Evolutionary conservation across 1,140 invertebrate genomes (phyloP).

Genomic region (Orussus abietinus): DNA sequence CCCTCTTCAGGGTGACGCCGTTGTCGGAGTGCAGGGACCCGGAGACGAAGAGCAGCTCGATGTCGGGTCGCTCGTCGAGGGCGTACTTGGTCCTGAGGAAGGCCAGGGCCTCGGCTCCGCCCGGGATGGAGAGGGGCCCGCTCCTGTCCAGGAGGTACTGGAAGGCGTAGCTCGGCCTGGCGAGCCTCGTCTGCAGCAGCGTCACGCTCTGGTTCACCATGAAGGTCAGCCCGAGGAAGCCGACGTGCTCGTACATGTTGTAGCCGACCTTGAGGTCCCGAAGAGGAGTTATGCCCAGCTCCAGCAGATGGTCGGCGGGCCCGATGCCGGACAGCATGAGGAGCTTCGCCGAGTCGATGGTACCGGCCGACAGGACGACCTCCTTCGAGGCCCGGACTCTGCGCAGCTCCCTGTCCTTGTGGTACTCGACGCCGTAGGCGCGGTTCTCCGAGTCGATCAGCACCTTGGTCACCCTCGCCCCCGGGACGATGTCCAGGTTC

Average conservation of each 20-base stretch:
- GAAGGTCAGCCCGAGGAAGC: conserved; percentile 62
- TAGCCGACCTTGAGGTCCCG: conserved; percentile 67
- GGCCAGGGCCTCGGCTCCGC: conserved; percentile 54
- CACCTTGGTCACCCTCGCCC: conserved; percentile 61
- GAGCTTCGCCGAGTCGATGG: conserved; percentile 66
- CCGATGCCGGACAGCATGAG: conserved; percentile 75
- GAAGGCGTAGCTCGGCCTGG: conserved; percentile 25
- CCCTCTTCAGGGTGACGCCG: conserved; percentile 56
- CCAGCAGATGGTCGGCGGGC: conserved; percentile 63
- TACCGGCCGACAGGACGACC: conserved; percentile 65
- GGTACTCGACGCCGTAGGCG: conserved; percentile 60
- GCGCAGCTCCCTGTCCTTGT: conserved; percentile 49
- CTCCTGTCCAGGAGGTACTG: conserved; percentile 45
- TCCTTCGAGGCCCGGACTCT: conserved; percentile 59
- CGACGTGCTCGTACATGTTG: conserved; percentile 71
- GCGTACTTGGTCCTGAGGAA: conserved; percentile 55
- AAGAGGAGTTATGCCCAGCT: conserved; percentile 63
- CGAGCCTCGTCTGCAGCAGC: conserved; percentile 24
- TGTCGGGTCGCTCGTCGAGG: conserved; percentile 51
- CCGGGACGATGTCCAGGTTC: conserved; percentile 69
- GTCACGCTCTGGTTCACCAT: conserved; percentile 47
- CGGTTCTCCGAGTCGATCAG: conserved; percentile 53
- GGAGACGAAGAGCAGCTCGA: conserved; percentile 55
- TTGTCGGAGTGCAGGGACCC: conserved; percentile 61
- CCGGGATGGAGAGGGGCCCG: conserved; percentile 52